Base-by-base conservation (phyloP, 2,888 invertebrate genomes). In the Mayetiola destructor region DNA sequence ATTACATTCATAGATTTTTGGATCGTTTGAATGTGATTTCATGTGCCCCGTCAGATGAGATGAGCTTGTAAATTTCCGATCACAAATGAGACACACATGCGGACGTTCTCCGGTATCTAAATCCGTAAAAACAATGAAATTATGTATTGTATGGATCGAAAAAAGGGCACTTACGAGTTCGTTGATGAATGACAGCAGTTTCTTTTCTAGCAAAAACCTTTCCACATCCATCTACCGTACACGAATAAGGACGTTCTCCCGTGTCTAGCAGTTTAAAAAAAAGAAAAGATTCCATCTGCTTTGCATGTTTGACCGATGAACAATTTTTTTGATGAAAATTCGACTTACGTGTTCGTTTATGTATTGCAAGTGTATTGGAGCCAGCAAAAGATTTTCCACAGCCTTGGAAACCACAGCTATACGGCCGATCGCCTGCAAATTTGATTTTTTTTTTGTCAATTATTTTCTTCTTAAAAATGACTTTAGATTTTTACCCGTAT, bases 351-450 rank as follows among this genome's bases (percentile, higher is more conserved):
- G 60, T 63, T 16, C 64, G 59, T 48, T 62, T 62, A 37, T 65
- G 66, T 20, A 64, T 62, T 0, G 60, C 57, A 27, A 62, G 56
- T 3, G 62, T 61, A 57, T 63, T 64, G 2, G 63, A 62, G 57
- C 60, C 62, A 8, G 64, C 62, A 60, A 64, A 62, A 39, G 57
- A 58, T 57, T 62, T 63, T 0, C 63, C 64, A 58, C 64, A 64
- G 23, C 54, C 37, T 16, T 23, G 21, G 1, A 48, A 4, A 27
- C 27, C 48, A n/a, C 48, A 48, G 5, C 23, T 9, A 6, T 48
- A 48, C 3, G 48, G 48, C 9, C 16, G 14, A 5, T 48, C 48
- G 1, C 48, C 48, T 14, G 48, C 27, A 9, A n/a, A n/a, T n/a
- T n/a, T n/a, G n/a, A n/a, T 10, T 10, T 10, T 10, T 35, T 35